A percentile compares a stretch with the other conserved stretches of the same genome.
These are phyloP conservation scores for Colistium nudipinnis DNA, from an alignment of 2,113 vertebrate genomes.

Conservation along the genomic window DNA sequence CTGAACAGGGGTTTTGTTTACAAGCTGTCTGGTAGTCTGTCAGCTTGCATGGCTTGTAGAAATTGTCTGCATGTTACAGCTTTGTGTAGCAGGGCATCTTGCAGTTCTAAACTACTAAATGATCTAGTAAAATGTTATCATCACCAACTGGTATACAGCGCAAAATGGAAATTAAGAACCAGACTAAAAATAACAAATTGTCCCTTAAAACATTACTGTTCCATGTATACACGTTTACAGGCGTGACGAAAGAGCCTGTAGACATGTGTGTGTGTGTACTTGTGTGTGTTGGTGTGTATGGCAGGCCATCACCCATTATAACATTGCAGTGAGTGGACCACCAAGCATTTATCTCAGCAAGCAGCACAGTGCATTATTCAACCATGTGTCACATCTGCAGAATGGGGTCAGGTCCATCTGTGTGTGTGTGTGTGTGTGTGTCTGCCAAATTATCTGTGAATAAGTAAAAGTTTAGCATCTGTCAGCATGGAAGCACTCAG, in stretches of 20 bases:
- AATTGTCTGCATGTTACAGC: too few relatives aligned
- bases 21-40: neutral
- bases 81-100: neutral
- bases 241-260: too few relatives aligned
- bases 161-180: too few relatives aligned
- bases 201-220: too few relatives aligned
- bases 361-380: conserved; percentile 61
- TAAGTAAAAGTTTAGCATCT: conserved; percentile 26
- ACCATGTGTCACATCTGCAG: conserved; percentile 54
- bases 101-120: too few relatives aligned
- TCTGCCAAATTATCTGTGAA: conserved; percentile 31
- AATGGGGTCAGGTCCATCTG: conserved; percentile 34
- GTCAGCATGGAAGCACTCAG: conserved; percentile 33
- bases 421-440: conserved; percentile 26
- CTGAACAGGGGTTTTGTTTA: neutral
- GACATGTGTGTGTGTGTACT: neutral
- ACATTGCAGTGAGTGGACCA: conserved; percentile 44
- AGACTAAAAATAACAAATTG: too few relatives aligned
- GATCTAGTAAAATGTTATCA: too few relatives aligned
- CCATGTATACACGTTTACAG: too few relatives aligned
- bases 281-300: conserved; percentile 29
- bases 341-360: conserved; percentile 64
- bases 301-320: conserved; percentile 30
- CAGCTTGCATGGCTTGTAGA: neutral
- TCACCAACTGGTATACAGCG: too few relatives aligned